Conservation (phyloP, 2,113 vertebrate genomes). For the Australoheros scitulus region DNA sequence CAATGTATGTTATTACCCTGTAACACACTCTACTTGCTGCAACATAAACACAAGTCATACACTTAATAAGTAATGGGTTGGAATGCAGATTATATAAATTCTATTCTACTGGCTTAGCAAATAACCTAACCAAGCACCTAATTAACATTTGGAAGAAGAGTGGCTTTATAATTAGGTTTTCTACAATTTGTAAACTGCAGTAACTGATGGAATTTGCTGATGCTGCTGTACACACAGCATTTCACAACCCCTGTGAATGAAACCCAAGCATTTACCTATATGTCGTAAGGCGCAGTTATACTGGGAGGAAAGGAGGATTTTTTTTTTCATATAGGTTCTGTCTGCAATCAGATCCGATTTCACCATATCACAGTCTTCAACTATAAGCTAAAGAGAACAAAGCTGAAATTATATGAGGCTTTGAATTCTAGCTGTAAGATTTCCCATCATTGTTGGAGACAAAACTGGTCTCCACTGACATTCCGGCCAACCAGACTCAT, state of each 20-base stretch:
- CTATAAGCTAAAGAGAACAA: neutral
- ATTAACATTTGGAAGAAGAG: neutral
- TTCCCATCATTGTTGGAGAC: neutral
- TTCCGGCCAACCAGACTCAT: neutral
- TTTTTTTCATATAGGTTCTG: neutral
- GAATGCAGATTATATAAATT: neutral
- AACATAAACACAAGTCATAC: neutral
- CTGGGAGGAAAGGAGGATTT: neutral
- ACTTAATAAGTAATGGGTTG: neutral
- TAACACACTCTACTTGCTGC: neutral
- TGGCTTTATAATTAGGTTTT: neutral
- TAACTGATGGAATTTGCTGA: neutral
- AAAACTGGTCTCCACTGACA: neutral
- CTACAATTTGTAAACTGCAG: neutral
- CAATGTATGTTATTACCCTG: neutral
- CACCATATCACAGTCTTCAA: neutral
- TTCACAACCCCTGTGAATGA: neutral
- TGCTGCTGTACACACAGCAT: neutral
- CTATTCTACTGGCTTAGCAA: neutral
- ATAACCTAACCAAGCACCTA: neutral
- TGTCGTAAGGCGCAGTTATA: neutral
- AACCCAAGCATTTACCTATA: neutral
- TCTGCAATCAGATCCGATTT: neutral
- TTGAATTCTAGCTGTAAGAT: neutral
- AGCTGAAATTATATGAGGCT: neutral